phyloP scores from a whole-genome alignment of 2,888 invertebrate genomes.

The Villa cingulata region DNA sequence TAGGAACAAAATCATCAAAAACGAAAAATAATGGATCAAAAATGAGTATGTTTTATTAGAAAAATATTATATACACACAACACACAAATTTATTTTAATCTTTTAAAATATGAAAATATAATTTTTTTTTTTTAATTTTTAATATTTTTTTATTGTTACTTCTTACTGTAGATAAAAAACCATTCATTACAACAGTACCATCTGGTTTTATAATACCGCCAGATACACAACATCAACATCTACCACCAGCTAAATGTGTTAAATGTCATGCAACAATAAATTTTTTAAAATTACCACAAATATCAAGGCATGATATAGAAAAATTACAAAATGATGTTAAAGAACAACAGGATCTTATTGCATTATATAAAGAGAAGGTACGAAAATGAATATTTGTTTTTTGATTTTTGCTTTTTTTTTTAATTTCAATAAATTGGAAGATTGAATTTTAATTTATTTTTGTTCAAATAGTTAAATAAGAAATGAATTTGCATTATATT shows the following conservation, averaged over 20 bases:
- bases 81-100: conserved; percentile 5
- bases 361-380: conserved; percentile 36
- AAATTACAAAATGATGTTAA: conserved; percentile 34
- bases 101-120: background rate
- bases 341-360: conserved; percentile 35
- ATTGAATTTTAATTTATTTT: too few relatives aligned
- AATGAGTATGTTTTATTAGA: too few relatives aligned
- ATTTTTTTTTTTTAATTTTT: background rate
- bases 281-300: conserved; percentile 22
- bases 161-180: conserved; percentile 27
- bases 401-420: too few relatives aligned
- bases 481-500: too few relatives aligned
- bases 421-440: too few relatives aligned
- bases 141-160: background rate
- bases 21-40: conserved; percentile 17
- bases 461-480: too few relatives aligned
- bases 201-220: conserved; percentile 21
- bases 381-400: too few relatives aligned
- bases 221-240: background rate
- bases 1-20: conserved; percentile 31
- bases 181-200: conserved; percentile 32
- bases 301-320: conserved; percentile 30
- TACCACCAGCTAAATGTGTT: conserved; percentile 21
- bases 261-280: conserved; percentile 27
- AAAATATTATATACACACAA: background rate